phyloP scores from a whole-genome alignment of 1,140 invertebrate genomes.

The Ptiloglossa arizonensis region DNA sequence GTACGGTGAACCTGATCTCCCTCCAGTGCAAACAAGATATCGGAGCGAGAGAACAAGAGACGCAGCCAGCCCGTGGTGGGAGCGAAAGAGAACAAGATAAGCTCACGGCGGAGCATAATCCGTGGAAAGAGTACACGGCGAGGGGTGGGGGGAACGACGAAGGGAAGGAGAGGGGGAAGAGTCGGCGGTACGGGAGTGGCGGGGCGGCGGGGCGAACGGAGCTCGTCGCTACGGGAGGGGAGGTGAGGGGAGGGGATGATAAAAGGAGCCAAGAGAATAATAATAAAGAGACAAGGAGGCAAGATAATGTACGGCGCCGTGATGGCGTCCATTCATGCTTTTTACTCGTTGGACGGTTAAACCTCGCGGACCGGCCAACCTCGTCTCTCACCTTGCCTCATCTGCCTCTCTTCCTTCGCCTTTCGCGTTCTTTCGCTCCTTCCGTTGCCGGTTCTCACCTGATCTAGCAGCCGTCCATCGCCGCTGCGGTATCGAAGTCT shows the following conservation, averaged over 20 bases:
- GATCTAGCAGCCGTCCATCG: not conserved
- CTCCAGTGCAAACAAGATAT: constrained; percentile 17
- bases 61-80: not conserved
- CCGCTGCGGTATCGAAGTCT: not conserved
- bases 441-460: not conserved
- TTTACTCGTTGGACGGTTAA: constrained; percentile 69
- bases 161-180: constrained; percentile 23
- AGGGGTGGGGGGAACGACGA: not conserved
- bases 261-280: constrained; percentile 60
- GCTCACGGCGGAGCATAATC: constrained; percentile 6
- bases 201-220: constrained; percentile 41
- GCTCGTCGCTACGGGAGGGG: constrained; percentile 44
- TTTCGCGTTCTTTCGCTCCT: constrained; percentile 25
- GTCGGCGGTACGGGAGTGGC: constrained; percentile 30
- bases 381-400: constrained; percentile 46
- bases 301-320: constrained; percentile 70
- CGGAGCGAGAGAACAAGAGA: constrained; percentile 7
- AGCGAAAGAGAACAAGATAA: constrained; percentile 3
- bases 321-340: constrained; percentile 73
- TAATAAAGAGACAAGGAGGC: constrained; percentile 69
- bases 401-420: constrained; percentile 22
- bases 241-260: constrained; percentile 45
- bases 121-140: not conserved
- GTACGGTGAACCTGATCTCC: constrained; percentile 33
- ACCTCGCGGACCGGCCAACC: constrained; percentile 37